phyloP scores from a whole-genome alignment of 1,140 invertebrate species.

The Trachymyrmex septentrionalis region DNA sequence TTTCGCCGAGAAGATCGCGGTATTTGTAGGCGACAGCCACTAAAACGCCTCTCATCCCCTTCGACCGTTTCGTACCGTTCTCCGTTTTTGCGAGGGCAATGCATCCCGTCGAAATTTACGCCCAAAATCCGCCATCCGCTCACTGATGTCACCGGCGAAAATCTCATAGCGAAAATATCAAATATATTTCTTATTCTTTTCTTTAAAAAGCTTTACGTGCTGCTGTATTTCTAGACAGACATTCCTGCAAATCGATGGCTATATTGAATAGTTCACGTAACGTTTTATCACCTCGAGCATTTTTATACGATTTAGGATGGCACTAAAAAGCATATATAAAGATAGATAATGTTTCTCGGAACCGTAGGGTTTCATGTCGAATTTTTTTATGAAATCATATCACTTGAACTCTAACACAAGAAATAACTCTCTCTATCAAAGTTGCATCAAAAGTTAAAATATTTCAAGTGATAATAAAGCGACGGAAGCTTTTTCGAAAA shows the following conservation, averaged over 20 bases:
- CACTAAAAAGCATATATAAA: background rate
- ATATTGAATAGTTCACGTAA: background rate
- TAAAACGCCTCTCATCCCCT: constrained; percentile 29
- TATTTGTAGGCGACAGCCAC: constrained; percentile 57
- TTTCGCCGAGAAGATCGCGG: constrained; percentile 53
- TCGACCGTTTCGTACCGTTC: constrained; percentile 21
- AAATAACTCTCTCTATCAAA: background rate
- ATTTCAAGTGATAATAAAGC: background rate
- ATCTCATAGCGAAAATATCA: constrained; percentile 45
- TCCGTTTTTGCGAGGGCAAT: constrained; percentile 40
- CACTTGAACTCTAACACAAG: background rate
- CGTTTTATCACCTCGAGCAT: background rate
- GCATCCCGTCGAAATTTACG: constrained; percentile 49
- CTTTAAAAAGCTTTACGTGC: background rate
- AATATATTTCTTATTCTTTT: constrained; percentile 20
- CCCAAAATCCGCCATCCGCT: constrained; percentile 18
- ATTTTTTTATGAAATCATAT: background rate
- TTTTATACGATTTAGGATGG: background rate
- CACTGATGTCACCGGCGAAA: constrained; percentile 12
- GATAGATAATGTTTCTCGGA: background rate
- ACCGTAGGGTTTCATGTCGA: background rate
- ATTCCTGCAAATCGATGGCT: constrained; percentile 12
- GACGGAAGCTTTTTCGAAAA: background rate
- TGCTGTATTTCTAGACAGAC: constrained; percentile 1
- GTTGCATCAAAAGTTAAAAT: background rate